A percentile compares a stretch with the other conserved stretches of the same genome.
phyloP scores from a whole-genome alignment of 2,888 invertebrate species.

The Cheilosia variabilis region DNA sequence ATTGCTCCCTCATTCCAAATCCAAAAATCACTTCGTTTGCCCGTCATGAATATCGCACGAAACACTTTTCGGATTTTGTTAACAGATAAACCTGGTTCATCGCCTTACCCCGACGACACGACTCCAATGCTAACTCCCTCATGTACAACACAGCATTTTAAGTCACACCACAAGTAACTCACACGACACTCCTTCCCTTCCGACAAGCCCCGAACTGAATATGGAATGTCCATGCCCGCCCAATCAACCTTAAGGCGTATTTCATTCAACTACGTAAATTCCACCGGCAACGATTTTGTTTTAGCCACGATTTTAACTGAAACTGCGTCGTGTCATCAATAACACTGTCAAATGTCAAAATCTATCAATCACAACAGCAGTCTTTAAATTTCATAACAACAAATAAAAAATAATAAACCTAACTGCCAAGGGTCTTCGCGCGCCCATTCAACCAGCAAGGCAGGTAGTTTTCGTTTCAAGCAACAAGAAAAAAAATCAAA shows the following conservation, averaged over 20 bases:
- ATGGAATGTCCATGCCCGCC: too few species aligned
- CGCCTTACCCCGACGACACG: too few species aligned
- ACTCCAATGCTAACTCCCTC: too few species aligned
- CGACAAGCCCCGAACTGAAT: neutral
- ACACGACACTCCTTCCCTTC: neutral
- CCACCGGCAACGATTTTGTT: neutral
- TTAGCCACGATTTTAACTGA: constrained; percentile 19
- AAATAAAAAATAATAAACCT: constrained; percentile 1
- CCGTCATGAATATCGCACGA: too few species aligned
- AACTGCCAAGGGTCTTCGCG: constrained; percentile 40
- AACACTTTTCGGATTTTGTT: too few species aligned
- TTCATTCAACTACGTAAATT: constrained; percentile 4
- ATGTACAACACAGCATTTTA: neutral
- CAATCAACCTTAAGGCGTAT: constrained; percentile 4
- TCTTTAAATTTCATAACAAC: constrained; percentile 32
- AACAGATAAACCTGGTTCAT: too few species aligned
- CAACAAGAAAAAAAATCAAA: constrained; percentile 22
- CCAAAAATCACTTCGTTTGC: too few species aligned
- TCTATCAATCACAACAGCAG: constrained; percentile 62
- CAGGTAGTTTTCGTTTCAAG: constrained; percentile 40
- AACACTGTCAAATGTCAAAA: constrained; percentile 52
- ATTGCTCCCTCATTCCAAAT: too few species aligned
- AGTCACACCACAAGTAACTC: neutral
- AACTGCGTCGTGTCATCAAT: constrained; percentile 52
- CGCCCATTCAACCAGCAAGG: constrained; percentile 42